Conservation (phyloP, 2,113 vertebrate species). For the Oxyura jamaicensis region DNA sequence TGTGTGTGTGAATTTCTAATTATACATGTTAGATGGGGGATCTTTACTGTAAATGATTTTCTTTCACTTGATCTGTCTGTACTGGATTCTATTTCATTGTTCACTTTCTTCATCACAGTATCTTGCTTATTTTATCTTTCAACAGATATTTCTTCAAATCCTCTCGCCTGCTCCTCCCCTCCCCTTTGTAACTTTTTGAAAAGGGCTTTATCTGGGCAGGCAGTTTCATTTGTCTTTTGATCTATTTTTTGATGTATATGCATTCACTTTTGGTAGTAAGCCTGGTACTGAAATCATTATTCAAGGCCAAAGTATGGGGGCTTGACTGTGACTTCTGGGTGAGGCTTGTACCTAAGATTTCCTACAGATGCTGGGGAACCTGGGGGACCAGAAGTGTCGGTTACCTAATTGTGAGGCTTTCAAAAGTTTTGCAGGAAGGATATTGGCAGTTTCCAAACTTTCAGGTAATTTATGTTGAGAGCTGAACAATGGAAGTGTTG, state of each 20-base stretch:
- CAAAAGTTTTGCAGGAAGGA: not conserved
- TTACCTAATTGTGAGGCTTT: not conserved
- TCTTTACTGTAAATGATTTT: slow-evolving; percentile 61
- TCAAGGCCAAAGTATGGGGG: not conserved
- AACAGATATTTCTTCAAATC: slow-evolving; percentile 62
- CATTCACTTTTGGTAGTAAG: not conserved
- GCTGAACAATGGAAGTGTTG: not conserved
- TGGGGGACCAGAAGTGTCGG: not conserved
- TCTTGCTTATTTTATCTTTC: slow-evolving; percentile 65
- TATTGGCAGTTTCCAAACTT: not conserved
- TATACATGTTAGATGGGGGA: slow-evolving; percentile 44
- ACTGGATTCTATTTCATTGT: slow-evolving; percentile 44
- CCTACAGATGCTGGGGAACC: not conserved
- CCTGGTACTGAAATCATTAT: not conserved
- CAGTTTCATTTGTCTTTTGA: slow-evolving; percentile 54
- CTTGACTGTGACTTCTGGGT: not conserved
- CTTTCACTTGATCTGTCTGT: slow-evolving; percentile 56
- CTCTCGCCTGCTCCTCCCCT: not conserved
- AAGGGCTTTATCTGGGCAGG: slow-evolving; percentile 47
- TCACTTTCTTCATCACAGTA: slow-evolving; percentile 43
- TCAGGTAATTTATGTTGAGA: not conserved
- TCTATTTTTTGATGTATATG: slow-evolving; percentile 25
- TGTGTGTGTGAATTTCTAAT: slow-evolving; percentile 62
- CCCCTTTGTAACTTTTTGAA: slow-evolving; percentile 35
- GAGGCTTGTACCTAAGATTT: not conserved